Conservation (phyloP, 1,140 invertebrate species). For the Thaumetopoea pityocampa region DNA sequence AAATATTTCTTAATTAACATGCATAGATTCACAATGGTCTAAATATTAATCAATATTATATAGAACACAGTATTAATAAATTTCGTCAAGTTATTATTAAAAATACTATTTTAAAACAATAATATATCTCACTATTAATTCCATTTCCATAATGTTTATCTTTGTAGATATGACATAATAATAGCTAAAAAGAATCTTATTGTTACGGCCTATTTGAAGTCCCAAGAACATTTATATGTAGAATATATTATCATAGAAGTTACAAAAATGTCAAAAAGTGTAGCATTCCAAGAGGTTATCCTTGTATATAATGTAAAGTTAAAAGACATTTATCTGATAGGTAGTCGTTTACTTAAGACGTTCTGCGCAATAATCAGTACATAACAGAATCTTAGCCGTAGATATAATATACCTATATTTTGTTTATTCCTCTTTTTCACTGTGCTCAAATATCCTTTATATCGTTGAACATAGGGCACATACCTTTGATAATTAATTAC, state of each 20-base stretch:
- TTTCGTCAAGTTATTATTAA: no score
- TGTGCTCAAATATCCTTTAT: constrained; percentile 20
- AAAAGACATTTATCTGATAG: constrained; percentile 22
- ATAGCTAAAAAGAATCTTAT: constrained; percentile 5
- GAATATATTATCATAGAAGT: constrained; percentile 14
- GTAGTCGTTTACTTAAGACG: constrained; percentile 9
- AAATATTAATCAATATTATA: no score
- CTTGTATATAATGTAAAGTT: constrained; percentile 29
- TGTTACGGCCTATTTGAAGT: constrained; percentile 16
- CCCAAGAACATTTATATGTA: constrained; percentile 15
- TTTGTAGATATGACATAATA: constrained; percentile 9
- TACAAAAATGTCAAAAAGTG: constrained; percentile 18
- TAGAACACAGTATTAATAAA: no score
- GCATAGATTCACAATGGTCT: no score
- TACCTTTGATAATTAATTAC: no score
- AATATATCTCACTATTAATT: no score
- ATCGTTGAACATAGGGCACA: no score
- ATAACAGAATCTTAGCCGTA: no score
- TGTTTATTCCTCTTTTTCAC: constrained; percentile 8
- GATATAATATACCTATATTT: constrained; percentile 1
- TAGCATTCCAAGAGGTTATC: constrained; percentile 30
- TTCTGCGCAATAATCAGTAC: constrained; percentile 13
- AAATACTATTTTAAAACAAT: no score
- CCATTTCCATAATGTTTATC: constrained; percentile 8
- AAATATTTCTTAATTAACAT: no score